Evolutionary conservation across 2,888 invertebrate genomes (phyloP), one percentile per base, ranked within the genome.

Genomic region (Fragum sueziense): DNA sequence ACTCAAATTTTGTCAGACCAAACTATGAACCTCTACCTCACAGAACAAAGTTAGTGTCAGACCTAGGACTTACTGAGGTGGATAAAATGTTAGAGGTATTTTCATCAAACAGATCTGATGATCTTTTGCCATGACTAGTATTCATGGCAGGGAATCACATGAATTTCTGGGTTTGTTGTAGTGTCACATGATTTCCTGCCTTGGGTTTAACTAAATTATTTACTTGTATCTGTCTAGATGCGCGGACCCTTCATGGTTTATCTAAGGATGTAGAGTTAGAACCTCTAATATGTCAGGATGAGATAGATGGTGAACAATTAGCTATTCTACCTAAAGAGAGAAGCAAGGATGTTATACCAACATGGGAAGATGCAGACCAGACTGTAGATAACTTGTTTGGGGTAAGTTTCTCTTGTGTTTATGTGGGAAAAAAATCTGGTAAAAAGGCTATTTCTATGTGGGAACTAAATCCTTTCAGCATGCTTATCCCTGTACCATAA

Each of bases 311-410:
- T 7, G 54, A 37, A 20, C 41, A 22, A 31, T 69, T 47, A 54
- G 61, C 59, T 33, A 52, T 65, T 62, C 41, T 67, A 11, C 41
- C 22, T 14, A 79, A 67, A 57, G 67, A 51, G 11, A 61, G 82
- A 37, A 59, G 41, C 14, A 11, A 95, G 0, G 95, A 96, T 80
- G 94, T 97, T 77, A 94, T 98, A 79, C 98, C 98, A 0, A 95
- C 96, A 80, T 95, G 96, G 84, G 96, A 96, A 80, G 97, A 97
- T 90, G 95, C 96, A 51, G 96, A 97, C 0, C 96, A 97, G 0
- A 97, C 97, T 92, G 95, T 97, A 93, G 98, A 98, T 94, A 98
- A 98, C 93, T 93, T 98, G 75, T 97, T 98, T 93, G 97, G 98
- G 94, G 97, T 97, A 94, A 94, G 95, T 94, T 20, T 22, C 7